A percentile compares a stretch with the other conserved stretches of the same genome.
Conservation (phyloP, 2,113 vertebrate genomes). For the Myrmecobius fasciatus region DNA sequence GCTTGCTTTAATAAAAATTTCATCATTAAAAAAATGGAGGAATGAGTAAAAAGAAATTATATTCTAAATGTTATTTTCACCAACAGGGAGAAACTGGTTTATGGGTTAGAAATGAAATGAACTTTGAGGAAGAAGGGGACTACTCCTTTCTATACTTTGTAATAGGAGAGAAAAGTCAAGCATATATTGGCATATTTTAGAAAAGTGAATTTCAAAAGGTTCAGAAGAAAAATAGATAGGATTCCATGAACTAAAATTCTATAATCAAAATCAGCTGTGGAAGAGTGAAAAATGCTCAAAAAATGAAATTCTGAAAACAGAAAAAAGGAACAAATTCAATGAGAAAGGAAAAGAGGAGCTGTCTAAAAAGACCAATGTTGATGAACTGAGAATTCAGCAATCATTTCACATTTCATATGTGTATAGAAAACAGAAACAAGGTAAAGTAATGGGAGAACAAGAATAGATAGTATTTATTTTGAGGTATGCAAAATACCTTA, state of each 20-base stretch:
- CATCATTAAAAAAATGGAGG: neutral
- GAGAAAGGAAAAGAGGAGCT: neutral
- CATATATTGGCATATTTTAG: neutral
- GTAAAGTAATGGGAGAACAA: neutral
- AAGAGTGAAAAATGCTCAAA: neutral
- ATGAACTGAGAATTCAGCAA: neutral
- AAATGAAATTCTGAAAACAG: neutral
- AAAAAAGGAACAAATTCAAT: neutral
- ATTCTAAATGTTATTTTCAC: neutral
- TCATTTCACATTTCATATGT: neutral
- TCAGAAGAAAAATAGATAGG: neutral
- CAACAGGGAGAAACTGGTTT: neutral
- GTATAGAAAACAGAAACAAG: neutral
- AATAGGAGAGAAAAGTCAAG: neutral
- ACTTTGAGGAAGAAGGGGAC: neutral
- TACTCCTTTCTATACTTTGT: neutral
- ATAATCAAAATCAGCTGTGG: neutral
- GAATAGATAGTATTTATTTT: neutral
- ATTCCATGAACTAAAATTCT: neutral
- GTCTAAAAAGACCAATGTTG: neutral
- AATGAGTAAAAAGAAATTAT: neutral
- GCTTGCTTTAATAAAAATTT: neutral
- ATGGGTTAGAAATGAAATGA: neutral
- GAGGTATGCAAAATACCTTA: neutral
- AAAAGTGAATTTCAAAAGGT: neutral